Percentiles rank a stretch among this genome's conserved stretches.
phyloP scores from a whole-genome alignment of 2,113 vertebrate genomes.

The Australoheros scitulus region DNA sequence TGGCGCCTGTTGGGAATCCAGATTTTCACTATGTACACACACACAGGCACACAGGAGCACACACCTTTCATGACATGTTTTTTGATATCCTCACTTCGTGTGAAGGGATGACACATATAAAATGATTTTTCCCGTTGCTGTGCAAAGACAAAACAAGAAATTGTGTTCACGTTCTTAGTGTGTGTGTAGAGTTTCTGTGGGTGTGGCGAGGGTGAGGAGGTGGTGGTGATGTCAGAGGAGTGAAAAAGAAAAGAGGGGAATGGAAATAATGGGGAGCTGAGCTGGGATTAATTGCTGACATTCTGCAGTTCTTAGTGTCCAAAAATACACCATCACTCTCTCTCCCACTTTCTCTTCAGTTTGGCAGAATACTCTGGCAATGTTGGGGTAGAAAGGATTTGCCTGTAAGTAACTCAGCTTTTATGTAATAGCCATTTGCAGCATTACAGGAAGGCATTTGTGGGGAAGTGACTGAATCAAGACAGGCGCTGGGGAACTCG shows the following conservation, averaged over 20 bases:
- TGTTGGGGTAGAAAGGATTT: conserved; percentile 75
- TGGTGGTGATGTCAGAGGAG: conserved; percentile 6
- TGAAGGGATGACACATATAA: conserved; percentile 1
- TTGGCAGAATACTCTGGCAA: conserved; percentile 58
- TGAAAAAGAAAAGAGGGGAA: conserved; percentile 36
- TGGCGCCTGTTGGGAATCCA: conserved; percentile 37
- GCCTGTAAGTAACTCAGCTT: conserved; percentile 76
- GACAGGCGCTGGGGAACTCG: conserved; percentile 3
- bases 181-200: not conserved
- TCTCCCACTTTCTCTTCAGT: conserved; percentile 32
- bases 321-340: conserved; percentile 45
- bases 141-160: not conserved
- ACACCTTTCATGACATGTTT: not conserved
- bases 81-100: not conserved
- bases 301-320: conserved; percentile 63
- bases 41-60: not conserved
- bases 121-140: conserved; percentile 1
- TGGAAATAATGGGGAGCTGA: conserved; percentile 48
- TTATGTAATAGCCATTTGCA: conserved; percentile 71
- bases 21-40: not conserved
- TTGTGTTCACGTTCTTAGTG: not conserved
- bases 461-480: conserved; percentile 54
- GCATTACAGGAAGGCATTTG: conserved; percentile 59
- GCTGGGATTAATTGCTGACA: conserved; percentile 74
- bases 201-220: conserved; percentile 7